Evolutionary conservation across 1,140 invertebrate species (phyloP).

Genomic region (Euborellia annulipes): DNA sequence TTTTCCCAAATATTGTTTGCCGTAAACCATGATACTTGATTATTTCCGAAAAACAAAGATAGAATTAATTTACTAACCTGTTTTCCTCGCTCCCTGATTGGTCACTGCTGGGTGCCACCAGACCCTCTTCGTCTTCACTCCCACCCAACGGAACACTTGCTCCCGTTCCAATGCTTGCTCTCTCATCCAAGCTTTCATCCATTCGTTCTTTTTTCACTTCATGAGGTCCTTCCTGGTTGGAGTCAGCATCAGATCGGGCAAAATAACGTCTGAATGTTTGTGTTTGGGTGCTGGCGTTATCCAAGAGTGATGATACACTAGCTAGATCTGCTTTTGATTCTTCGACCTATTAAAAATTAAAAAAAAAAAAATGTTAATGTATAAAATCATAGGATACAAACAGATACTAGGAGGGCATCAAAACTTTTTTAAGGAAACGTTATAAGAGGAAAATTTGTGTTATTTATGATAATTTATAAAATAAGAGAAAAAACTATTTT

Average conservation of each 20-base stretch:
- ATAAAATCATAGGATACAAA: too few species aligned
- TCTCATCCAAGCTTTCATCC: not conserved
- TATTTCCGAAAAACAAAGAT: slow-evolving; percentile 11
- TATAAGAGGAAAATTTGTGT: too few species aligned
- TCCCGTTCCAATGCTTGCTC: not conserved
- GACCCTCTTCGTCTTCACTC: slow-evolving; percentile 52
- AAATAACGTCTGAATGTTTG: slow-evolving; percentile 41
- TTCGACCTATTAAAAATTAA: slow-evolving; percentile 2
- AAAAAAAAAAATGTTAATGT: too few species aligned
- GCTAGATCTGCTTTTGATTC: slow-evolving; percentile 39
- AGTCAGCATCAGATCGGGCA: slow-evolving; percentile 5
- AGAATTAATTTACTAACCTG: slow-evolving; percentile 40
- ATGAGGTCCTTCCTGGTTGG: slow-evolving; percentile 6
- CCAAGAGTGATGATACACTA: slow-evolving; percentile 56
- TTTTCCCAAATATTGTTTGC: too few species aligned
- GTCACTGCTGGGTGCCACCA: slow-evolving; percentile 53
- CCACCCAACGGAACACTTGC: slow-evolving; percentile 30
- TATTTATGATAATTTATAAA: too few species aligned
- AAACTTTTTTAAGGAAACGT: too few species aligned
- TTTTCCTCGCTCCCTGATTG: slow-evolving; percentile 68
- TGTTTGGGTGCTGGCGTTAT: slow-evolving; percentile 60
- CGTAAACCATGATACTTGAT: too few species aligned
- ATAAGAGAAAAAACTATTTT: too few species aligned
- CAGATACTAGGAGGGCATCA: too few species aligned
- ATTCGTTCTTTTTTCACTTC: slow-evolving; percentile 1